Conservation (phyloP, 1,140 invertebrate species). For the Drosophila teissieri region DNA sequence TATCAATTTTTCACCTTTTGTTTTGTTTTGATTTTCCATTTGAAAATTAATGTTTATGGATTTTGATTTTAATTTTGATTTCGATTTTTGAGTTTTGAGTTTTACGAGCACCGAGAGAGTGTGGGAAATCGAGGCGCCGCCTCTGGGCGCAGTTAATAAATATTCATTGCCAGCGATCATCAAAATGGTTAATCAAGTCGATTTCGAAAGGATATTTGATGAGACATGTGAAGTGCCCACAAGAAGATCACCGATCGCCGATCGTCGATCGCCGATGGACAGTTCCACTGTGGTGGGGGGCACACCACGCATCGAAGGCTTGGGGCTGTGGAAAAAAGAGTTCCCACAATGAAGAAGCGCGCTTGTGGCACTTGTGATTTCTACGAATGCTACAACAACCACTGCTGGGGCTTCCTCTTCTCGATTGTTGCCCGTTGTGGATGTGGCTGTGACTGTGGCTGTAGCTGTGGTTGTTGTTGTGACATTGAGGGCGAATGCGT, state of each 20-base stretch:
- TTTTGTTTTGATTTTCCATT: slow-evolving; percentile 43
- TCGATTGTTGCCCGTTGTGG: slow-evolving; percentile 24
- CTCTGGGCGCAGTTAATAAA: slow-evolving; percentile 65
- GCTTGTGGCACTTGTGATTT: slow-evolving; percentile 79
- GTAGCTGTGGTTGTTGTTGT: slow-evolving; percentile 60
- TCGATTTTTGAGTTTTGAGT: slow-evolving; percentile 22
- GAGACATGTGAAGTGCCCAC: slow-evolving; percentile 61
- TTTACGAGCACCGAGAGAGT: slow-evolving; percentile 59
- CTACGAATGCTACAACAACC: slow-evolving; percentile 81
- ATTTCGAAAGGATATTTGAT: slow-evolving; percentile 75
- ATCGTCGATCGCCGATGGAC: neutral
- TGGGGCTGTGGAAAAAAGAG: slow-evolving; percentile 55
- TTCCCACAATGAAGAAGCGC: slow-evolving; percentile 79
- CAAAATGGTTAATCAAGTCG: slow-evolving; percentile 70
- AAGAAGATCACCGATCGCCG: neutral
- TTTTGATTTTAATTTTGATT: slow-evolving; percentile 35
- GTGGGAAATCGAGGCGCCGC: slow-evolving; percentile 67
- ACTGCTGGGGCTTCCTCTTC: slow-evolving; percentile 40
- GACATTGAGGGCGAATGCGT: slow-evolving; percentile 82
- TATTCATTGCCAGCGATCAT: slow-evolving; percentile 77
- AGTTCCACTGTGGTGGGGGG: slow-evolving; percentile 25
- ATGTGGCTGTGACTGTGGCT: too few species aligned
- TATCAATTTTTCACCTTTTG: slow-evolving; percentile 39
- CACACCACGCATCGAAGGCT: slow-evolving; percentile 14
- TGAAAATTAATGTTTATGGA: slow-evolving; percentile 69